Conservation (phyloP, 2,113 vertebrate species). For the Proterorhinus semilunaris region DNA sequence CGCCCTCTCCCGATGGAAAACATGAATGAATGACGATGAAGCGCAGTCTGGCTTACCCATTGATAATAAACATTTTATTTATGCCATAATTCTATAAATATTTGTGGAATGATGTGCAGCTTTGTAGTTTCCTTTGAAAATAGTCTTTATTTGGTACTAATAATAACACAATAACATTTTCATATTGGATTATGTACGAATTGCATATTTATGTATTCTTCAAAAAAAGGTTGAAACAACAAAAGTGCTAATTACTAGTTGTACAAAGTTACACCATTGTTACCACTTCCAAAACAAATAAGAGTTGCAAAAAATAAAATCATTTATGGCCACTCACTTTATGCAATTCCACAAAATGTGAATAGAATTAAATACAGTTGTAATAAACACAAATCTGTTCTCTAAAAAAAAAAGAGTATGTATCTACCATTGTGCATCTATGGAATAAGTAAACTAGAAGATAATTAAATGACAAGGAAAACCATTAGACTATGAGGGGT, state of each 20-base stretch:
- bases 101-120: too few relatives aligned
- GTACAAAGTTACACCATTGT: background rate
- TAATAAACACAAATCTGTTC: background rate
- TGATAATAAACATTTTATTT: too few relatives aligned
- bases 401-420: too few relatives aligned
- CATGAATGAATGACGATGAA: too few relatives aligned
- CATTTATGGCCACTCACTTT: background rate
- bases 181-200: too few relatives aligned
- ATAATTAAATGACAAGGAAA: background rate
- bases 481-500: background rate
- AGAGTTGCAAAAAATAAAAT: background rate
- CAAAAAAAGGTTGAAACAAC: background rate
- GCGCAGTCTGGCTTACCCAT: too few relatives aligned
- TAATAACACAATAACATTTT: background rate
- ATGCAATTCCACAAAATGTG: background rate
- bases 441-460: background rate
- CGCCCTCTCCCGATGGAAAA: background rate
- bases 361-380: background rate
- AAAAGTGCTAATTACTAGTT: background rate
- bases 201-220: background rate
- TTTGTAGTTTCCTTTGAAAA: too few relatives aligned
- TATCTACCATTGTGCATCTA: too few relatives aligned
- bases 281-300: background rate
- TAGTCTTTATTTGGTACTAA: background rate
- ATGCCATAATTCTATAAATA: too few relatives aligned